phyloP scores from a whole-genome alignment of 2,888 invertebrate genomes.

The Dastarcus helophoroides region DNA sequence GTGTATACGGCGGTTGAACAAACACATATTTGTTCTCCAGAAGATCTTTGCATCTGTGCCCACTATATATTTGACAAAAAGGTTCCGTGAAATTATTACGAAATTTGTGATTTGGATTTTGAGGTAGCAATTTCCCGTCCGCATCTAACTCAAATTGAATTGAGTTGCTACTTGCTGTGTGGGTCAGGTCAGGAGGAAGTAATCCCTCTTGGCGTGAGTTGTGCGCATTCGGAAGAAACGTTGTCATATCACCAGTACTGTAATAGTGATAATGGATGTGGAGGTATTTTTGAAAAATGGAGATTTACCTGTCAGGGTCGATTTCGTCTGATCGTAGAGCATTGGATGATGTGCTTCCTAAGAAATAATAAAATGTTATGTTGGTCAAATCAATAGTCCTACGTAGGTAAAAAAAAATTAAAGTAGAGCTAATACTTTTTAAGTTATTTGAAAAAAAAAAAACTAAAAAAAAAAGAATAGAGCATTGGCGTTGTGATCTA shows the following conservation, averaged over 20 bases:
- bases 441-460: too few species aligned
- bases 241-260: constrained; percentile 20
- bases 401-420: too few species aligned
- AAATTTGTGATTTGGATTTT: constrained; percentile 14
- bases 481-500: too few species aligned
- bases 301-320: too few species aligned
- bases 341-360: too few species aligned
- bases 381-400: too few species aligned
- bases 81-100: constrained; percentile 42
- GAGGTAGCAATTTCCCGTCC: constrained; percentile 20
- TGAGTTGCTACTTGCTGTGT: constrained; percentile 12
- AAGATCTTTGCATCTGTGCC: constrained; percentile 67
- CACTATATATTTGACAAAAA: constrained; percentile 69
- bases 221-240: constrained; percentile 19
- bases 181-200: constrained; percentile 3
- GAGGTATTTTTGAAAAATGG: too few species aligned
- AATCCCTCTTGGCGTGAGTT: background rate
- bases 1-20: constrained; percentile 69
- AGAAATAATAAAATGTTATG: too few species aligned
- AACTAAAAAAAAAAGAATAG: too few species aligned
- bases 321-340: too few species aligned
- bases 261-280: too few species aligned
- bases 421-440: too few species aligned
- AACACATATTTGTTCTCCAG: constrained; percentile 75
- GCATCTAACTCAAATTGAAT: constrained; percentile 13